phyloP scores from a whole-genome alignment of 2,888 invertebrate genomes.

The Cosmopolites sordidus region DNA sequence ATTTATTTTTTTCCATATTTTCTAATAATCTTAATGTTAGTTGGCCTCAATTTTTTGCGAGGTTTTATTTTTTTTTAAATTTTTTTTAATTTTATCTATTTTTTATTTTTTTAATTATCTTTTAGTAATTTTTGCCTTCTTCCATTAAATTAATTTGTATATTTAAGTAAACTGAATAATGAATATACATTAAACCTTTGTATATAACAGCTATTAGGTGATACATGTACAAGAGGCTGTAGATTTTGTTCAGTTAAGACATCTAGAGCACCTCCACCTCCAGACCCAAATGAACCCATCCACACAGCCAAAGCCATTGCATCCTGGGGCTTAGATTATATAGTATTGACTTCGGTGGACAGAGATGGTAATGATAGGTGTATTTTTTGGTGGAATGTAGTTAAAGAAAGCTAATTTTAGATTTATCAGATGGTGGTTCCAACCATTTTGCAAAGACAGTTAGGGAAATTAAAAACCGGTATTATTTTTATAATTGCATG shows the following conservation, averaged over 20 bases:
- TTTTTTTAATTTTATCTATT: slow-evolving; percentile 3
- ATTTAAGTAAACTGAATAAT: no score
- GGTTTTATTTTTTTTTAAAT: no score
- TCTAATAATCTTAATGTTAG: no score
- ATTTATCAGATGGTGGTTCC: slow-evolving; percentile 91
- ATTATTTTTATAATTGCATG: slow-evolving; percentile 22
- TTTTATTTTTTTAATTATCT: no score
- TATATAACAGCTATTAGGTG: slow-evolving; percentile 99
- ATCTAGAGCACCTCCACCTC: slow-evolving; percentile 79
- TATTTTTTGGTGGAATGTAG: no score
- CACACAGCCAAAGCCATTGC: slow-evolving; percentile 91
- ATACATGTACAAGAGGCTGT: slow-evolving; percentile 97
- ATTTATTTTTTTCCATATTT: no score
- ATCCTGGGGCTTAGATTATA: slow-evolving; percentile 94
- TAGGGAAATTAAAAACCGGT: slow-evolving; percentile 75
- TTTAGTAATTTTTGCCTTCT: no score
- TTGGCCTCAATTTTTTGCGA: no score
- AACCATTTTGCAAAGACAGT: slow-evolving; percentile 92
- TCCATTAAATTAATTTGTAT: no score
- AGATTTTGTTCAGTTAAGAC: slow-evolving; percentile 99
- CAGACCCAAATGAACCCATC: slow-evolving; percentile 84
- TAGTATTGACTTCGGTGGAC: slow-evolving; percentile 97
- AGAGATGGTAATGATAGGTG: slow-evolving; percentile 86
- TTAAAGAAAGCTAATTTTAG: slow-evolving; percentile 53
- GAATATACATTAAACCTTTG: no score